phyloP scores from a whole-genome alignment of 1,140 invertebrate species.

The Melanaphis sacchari region DNA sequence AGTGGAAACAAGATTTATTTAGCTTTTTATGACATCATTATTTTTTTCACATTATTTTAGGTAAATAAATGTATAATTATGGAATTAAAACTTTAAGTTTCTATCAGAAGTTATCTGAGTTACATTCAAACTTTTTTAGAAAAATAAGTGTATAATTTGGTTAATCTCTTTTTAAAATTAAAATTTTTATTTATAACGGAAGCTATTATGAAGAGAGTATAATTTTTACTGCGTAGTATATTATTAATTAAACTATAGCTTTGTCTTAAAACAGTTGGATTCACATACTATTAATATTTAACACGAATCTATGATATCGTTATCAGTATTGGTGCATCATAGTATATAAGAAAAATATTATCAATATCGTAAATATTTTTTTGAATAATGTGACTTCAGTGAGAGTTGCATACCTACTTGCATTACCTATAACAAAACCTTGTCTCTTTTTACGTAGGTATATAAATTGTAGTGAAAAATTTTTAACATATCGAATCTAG shows the following conservation, averaged over 20 bases:
- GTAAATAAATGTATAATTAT: neutral
- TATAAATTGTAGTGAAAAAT: neutral
- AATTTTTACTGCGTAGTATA: neutral
- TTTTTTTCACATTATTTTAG: neutral
- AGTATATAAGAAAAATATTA: neutral
- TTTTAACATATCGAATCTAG: neutral
- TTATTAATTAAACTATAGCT: neutral
- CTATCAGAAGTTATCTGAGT: neutral
- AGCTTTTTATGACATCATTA: neutral
- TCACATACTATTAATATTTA: neutral
- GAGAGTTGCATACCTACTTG: too few relatives aligned
- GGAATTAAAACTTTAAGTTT: neutral
- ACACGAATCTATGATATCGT: too few relatives aligned
- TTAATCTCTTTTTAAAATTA: conserved; percentile 22
- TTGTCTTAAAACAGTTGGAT: neutral
- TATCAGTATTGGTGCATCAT: too few relatives aligned
- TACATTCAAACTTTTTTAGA: conserved; percentile 22
- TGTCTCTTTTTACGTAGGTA: neutral
- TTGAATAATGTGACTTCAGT: neutral
- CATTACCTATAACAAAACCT: neutral
- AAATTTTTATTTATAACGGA: neutral
- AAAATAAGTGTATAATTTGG: neutral
- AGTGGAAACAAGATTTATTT: neutral
- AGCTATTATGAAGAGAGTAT: neutral
- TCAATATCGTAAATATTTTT: neutral